phyloP scores from a whole-genome alignment of 2,797 vertebrate genomes.

The Cyprinella venusta region DNA sequence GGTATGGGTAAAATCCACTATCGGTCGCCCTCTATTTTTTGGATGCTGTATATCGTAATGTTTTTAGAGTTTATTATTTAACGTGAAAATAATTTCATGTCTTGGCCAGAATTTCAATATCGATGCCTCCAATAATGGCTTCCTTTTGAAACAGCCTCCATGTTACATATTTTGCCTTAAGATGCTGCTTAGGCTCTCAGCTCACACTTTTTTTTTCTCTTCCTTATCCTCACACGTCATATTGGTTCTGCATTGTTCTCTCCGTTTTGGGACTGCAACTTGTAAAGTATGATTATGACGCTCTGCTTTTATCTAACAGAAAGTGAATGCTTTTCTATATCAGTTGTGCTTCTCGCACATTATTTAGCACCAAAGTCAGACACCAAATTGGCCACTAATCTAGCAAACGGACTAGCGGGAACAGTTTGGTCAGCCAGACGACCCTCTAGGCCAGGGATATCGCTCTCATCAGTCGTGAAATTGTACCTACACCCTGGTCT shows the following conservation, averaged over 20 bases:
- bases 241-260: neutral
- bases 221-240: neutral
- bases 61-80: neutral
- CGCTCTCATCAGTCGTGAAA: constrained; percentile 63
- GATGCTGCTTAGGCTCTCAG: neutral
- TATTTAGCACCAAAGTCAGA: constrained; percentile 54
- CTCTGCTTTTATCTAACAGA: constrained; percentile 12
- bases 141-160: neutral
- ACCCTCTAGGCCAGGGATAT: constrained; percentile 52
- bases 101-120: neutral
- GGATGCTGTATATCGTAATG: neutral
- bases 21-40: too few relatives aligned
- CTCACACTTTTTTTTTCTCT: neutral
- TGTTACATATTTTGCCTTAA: neutral
- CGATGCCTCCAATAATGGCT: neutral
- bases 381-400: constrained; percentile 54
- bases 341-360: constrained; percentile 12
- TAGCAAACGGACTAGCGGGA: constrained; percentile 56
- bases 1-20: too few relatives aligned
- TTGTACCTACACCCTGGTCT: constrained; percentile 62
- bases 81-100: neutral
- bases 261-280: neutral
- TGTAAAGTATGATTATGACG: constrained; percentile 12
- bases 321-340: neutral
- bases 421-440: constrained; percentile 54